Percentiles rank a stretch among this genome's conserved stretches.
These are phyloP conservation scores for Gopherus flavomarginatus DNA, from an alignment of 2,113 vertebrate genomes.

Conservation along the genomic window DNA sequence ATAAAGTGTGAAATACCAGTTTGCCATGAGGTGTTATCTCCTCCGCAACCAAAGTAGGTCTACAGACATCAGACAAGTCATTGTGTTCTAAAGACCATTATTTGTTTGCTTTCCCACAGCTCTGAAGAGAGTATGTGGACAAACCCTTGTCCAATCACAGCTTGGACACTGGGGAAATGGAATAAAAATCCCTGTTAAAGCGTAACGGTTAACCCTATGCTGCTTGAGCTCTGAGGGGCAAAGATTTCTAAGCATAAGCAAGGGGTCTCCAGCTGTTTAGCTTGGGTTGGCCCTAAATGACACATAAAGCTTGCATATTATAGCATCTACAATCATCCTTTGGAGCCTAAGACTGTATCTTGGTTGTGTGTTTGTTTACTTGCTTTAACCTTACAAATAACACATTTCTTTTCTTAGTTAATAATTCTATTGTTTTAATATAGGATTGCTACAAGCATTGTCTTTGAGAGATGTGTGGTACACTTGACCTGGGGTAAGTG, in stretches of 20 bases:
- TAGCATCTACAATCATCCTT: not conserved
- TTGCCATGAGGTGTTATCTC: not conserved
- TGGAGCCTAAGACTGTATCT: not conserved
- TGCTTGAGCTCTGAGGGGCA: not conserved
- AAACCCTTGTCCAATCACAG: not conserved
- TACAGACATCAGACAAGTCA: not conserved
- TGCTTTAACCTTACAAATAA: not conserved
- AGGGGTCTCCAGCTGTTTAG: not conserved
- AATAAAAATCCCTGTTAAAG: not conserved
- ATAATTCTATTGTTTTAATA: not conserved
- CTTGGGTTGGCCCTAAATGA: not conserved
- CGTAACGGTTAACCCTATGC: not conserved
- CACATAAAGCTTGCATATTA: not conserved
- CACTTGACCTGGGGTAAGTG: not conserved
- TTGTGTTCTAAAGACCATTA: not conserved
- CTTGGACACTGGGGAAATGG: not conserved
- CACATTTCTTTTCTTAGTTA: not conserved
- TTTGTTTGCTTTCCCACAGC: not conserved
- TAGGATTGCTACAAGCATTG: not conserved
- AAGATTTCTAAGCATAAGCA: not conserved
- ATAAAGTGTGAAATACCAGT: not conserved
- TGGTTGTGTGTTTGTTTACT: not conserved
- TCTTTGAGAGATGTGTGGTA: not conserved
- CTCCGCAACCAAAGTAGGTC: not conserved
- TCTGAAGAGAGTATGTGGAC: not conserved